A percentile compares a stretch with the other conserved stretches of the same genome.
Evolutionary conservation across 2,888 invertebrate species (phyloP).

Genomic region (Liposcelis brunnea): DNA sequence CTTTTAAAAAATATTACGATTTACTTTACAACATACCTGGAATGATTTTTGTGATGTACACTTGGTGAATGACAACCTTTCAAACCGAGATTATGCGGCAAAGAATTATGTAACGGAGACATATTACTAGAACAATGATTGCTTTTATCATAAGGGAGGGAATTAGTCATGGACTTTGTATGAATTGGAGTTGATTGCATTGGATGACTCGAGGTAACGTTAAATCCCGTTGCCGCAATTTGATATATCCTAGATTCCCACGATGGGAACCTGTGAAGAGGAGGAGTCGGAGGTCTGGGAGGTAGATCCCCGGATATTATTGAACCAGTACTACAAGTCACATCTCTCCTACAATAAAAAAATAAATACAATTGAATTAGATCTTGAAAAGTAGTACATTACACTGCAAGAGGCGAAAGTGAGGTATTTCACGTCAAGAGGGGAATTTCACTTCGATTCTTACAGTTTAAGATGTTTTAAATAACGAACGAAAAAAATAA

Average conservation of each 20-base stretch:
- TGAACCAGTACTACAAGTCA: conserved; percentile 3
- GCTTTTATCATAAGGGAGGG: conserved; percentile 1
- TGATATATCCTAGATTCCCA: conserved; percentile 96
- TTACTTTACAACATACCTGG: no score
- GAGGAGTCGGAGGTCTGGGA: conserved; percentile 66
- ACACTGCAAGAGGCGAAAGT: no score
- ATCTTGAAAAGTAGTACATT: no score
- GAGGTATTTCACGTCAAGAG: no score
- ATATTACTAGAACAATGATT: background rate
- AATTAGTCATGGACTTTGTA: conserved; percentile 4
- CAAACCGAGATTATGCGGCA: conserved; percentile 4
- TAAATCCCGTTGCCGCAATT: conserved; percentile 28
- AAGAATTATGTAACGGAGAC: conserved; percentile 1
- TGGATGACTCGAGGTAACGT: background rate
- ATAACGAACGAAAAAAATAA: no score
- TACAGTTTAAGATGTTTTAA: no score
- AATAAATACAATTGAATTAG: background rate
- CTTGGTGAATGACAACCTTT: background rate
- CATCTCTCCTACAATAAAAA: conserved; percentile 2
- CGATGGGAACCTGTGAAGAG: conserved; percentile 75
- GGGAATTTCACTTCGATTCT: no score
- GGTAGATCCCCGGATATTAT: conserved; percentile 14
- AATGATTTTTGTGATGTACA: no score
- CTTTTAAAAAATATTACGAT: no score
- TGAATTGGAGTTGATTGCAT: conserved; percentile 1